Evolutionary conservation across 2,888 invertebrate genomes (phyloP), one percentile per base, ranked within the genome.

Genomic region (Drosophila nr. fundita): DNA sequence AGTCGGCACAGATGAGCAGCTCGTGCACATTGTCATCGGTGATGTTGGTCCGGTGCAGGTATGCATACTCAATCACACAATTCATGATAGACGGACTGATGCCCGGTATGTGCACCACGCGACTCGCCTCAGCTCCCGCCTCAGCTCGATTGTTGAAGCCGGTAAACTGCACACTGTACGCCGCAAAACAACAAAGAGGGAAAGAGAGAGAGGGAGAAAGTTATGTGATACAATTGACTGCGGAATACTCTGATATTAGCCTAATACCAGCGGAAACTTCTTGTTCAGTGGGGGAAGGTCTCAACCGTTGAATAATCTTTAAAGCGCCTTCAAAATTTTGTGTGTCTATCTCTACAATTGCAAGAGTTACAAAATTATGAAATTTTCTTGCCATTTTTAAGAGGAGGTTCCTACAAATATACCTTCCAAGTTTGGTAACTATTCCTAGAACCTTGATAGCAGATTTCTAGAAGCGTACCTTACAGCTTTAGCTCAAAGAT

Each of bases 1-100:
- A 98, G 94, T 98, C 98, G 4, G 98, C 97, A 0, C 97, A 96
- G 83, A 96, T 95, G 48, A 98, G 94, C 18, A 98, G 94, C 87
- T 96, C 95, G 87, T 96, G 96, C 0, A 98, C 97, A 91, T 98
- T 98, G 38, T 95, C 95, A 42, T 95, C 95, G 68, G 94, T 96
- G 30, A 98, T 95, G 70, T 95, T 95, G 62, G 97, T 95, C 77
- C 96, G 95, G 61, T 97, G 95, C 49, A 97, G 94, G 93, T 99
- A 98, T 0, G 98, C 97, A 92, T 97, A 98, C 82, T 97, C 96
- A 75, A 98, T 95, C 45, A 98, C 94, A 61, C 96, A 94, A 71
- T 96, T 95, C 94, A 98, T 95, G 91, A 97, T 96, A 78, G 96
- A 95, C 7, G 96, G 95, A 62, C 95, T 95, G 38, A 98, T 96